Evolutionary conservation across 2,888 invertebrate genomes (phyloP).

Genomic region (Tortrix viridana): DNA sequence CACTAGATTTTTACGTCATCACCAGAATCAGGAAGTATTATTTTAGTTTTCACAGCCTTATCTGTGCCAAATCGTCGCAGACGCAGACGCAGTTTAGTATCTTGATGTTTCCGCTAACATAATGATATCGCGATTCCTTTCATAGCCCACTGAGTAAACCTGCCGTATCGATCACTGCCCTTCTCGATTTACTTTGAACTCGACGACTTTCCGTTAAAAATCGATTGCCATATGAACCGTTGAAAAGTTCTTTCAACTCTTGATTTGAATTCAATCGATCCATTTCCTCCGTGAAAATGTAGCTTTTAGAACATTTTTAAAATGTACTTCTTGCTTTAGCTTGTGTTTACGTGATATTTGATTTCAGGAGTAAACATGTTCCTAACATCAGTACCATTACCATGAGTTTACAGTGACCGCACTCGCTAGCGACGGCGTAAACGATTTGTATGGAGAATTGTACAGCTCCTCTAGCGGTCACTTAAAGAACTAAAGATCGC

Average conservation of each 20-base stretch:
- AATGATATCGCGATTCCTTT: slow-evolving; percentile 21
- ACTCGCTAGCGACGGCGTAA: too few species aligned
- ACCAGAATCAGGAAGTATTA: slow-evolving; percentile 12
- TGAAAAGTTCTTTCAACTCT: slow-evolving; percentile 37
- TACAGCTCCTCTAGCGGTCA: too few species aligned
- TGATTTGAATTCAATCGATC: slow-evolving; percentile 33
- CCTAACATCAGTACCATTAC: slow-evolving; percentile 72
- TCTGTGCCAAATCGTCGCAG: not conserved
- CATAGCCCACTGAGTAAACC: slow-evolving; percentile 32
- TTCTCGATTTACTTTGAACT: slow-evolving; percentile 39
- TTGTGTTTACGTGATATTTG: slow-evolving; percentile 47
- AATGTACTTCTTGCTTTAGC: slow-evolving; percentile 40
- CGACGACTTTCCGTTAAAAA: slow-evolving; percentile 34
- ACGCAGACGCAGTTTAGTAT: slow-evolving; percentile 9
- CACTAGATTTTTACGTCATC: not conserved
- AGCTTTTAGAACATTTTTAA: slow-evolving; percentile 30
- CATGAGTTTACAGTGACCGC: too few species aligned
- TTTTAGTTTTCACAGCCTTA: not conserved
- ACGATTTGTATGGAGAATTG: too few species aligned
- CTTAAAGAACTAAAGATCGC: too few species aligned
- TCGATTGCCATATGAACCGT: slow-evolving; percentile 39
- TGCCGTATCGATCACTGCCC: slow-evolving; percentile 43
- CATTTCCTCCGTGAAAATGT: slow-evolving; percentile 22
- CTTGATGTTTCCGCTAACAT: slow-evolving; percentile 21
- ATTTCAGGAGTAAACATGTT: slow-evolving; percentile 58